Evolutionary conservation across 2,113 vertebrate species (phyloP).

Genomic region (Ptilorrhoa leucosticta): DNA sequence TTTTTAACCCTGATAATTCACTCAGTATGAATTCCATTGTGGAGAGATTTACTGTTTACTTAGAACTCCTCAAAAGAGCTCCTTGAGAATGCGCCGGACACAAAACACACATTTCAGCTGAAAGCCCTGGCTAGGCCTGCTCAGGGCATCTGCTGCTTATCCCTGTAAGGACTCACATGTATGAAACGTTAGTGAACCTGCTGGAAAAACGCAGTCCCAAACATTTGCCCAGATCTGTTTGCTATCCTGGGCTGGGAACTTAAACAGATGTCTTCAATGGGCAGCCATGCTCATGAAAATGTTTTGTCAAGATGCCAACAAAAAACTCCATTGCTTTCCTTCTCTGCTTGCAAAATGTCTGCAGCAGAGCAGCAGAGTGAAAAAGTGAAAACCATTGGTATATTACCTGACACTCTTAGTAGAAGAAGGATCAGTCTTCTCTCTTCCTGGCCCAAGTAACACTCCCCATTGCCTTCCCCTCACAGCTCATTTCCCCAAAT

Average conservation of each 20-base stretch:
- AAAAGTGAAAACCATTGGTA: neutral
- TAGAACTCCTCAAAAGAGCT: conserved; percentile 18
- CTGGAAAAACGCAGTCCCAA: neutral
- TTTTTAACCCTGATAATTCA: conserved; percentile 63
- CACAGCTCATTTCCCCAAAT: neutral
- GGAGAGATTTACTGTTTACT: conserved; percentile 37
- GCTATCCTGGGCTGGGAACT: neutral
- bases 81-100: neutral
- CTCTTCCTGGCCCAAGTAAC: neutral
- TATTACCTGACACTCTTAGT: neutral
- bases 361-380: neutral
- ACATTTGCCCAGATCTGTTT: neutral
- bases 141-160: neutral
- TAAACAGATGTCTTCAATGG: neutral
- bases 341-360: neutral
- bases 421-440: neutral
- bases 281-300: neutral
- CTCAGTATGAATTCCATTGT: conserved; percentile 59
- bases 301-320: neutral
- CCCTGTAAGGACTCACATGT: neutral
- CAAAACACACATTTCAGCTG: neutral
- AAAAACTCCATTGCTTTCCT: neutral
- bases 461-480: neutral
- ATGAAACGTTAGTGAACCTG: neutral
- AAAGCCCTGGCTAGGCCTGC: neutral